Base-by-base conservation (phyloP, 2,113 vertebrate genomes). In the Pterocles gutturalis region DNA sequence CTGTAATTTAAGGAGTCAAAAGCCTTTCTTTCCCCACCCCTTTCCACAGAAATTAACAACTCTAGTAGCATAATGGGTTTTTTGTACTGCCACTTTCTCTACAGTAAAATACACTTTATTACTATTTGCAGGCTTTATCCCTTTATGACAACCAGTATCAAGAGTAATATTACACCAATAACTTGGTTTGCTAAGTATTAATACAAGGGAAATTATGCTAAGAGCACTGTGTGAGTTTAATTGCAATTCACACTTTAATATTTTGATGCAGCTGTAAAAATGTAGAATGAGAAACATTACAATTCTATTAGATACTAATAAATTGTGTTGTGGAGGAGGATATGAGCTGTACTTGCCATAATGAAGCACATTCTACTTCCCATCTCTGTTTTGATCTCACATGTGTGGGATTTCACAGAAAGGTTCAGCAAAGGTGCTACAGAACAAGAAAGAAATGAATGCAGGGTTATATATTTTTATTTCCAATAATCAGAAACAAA, bases 251-350 rank as follows among this genome's bases (percentile, higher is more conserved):
- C 80, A 93, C 94, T 95, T 94, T 94, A 97, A 97, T 97, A 97
- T 97, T 98, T 97, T 97, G 96, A 97, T 98, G 96, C 96, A 96
- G 91, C 93, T 97, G 96, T 98, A 98, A 98, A 98, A 98, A 94
- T 64, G 95, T 92, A 96, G 92, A 95, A 97, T 89, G 91, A 97
- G 95, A 96, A 96, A 93, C 96, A 97, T 97, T 97, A 97, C 89
- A 92, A 88, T 97, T 97, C 96, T 97, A 97, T 97, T 97, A 97
- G 96, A 96, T 87, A 84, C 96, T 97, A 97, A 96, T 98, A 97
- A 96, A 98, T 98, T 96, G 94, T 95, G 91, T 93, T 96, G 95
- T 87, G 83, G 73, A 96, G 76, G 87, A 94, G 87, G 84, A 92
- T 17, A 86, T 96, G 93, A 96, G 97, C 93, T 94, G 83, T 87